Evolutionary conservation across 2,888 invertebrate species (phyloP).

Genomic region (Dryococelus australis): DNA sequence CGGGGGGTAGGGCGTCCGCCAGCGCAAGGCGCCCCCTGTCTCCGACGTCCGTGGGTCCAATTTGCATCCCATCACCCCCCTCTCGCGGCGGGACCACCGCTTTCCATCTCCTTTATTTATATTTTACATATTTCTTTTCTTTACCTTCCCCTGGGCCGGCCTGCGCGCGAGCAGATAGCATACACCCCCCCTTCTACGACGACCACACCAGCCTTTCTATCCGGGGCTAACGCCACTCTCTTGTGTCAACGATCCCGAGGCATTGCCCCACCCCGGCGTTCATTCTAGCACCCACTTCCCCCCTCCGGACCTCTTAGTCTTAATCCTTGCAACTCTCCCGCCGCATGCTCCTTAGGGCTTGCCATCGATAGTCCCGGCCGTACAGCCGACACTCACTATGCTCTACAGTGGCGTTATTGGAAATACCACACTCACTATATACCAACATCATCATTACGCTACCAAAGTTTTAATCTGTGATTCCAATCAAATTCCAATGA

Average conservation of each 20-base stretch:
- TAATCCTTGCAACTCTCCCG: too few species aligned
- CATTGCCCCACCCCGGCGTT: neutral
- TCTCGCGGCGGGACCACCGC: neutral
- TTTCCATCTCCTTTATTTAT: constrained; percentile 25
- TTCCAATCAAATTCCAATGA: too few species aligned
- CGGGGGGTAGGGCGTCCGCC: neutral
- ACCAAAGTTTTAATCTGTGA: too few species aligned
- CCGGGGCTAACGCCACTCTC: constrained; percentile 9
- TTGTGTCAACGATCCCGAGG: constrained; percentile 16
- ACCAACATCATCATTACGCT: too few species aligned
- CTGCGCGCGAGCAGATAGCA: constrained; percentile 21
- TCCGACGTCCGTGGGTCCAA: constrained; percentile 6
- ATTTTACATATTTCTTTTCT: constrained; percentile 30
- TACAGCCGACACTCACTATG: too few species aligned
- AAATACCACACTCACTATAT: too few species aligned
- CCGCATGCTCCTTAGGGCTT: too few species aligned
- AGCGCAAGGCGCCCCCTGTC: constrained; percentile 7
- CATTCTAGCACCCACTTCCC: neutral
- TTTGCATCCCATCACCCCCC: constrained; percentile 29
- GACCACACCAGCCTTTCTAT: neutral
- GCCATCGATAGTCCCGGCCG: too few species aligned
- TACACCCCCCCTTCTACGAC: neutral
- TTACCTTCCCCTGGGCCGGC: neutral
- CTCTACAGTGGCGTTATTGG: too few species aligned
- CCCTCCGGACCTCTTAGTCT: neutral